Evolutionary conservation across 2,888 invertebrate species (phyloP), one percentile per base, ranked within the genome.

Genomic region (Limnephilus lunatus): DNA sequence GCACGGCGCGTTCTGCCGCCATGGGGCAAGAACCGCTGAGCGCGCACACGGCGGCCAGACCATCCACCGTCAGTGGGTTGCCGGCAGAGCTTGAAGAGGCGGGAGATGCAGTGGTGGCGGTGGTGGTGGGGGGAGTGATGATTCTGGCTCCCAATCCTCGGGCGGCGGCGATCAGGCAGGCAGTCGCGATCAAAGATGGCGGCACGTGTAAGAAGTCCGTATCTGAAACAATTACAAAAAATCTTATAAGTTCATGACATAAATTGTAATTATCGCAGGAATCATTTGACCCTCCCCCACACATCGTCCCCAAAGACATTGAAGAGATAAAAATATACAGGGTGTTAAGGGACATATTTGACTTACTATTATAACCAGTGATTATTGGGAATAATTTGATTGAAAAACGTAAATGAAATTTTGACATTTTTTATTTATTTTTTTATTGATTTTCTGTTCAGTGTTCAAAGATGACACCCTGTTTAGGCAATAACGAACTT

Each of bases 161-260:
- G 15, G 97, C 97, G 1, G 98, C 97, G 0, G 97, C 97, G 85
- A 97, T 96, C 91, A 98, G 96, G 94, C 97, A 97, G 11, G 97
- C 97, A 15, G 97, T 96, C 0, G 98, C 97, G 31, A 98, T 96
- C 94, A 97, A 94, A 0, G 98, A 98, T 44, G 98, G 97, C 19
- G 97, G 97, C 91, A 97, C 97, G 94, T 97, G 96, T 93, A 98
- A 97, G 94, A 98, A 97, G 94, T 97, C 97, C n/a, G 97, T 97
- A 95, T 98, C 98, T 98, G 97, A 19, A 93, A 93, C 87, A 87
- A 91, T 14, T 15, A 30, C 86, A 85, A n/a, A 68, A n/a, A 14
- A 68, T 7, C 7, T 68, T 11, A n/a, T 68, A 68, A 68, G 68
- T 68, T 68, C n/a, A 25, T 68, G 25, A n/a, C 0, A n/a, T 25